These are phyloP conservation scores for Eulimnadia texana DNA, from an alignment of 1,140 invertebrate species.

Conservation along the genomic window DNA sequence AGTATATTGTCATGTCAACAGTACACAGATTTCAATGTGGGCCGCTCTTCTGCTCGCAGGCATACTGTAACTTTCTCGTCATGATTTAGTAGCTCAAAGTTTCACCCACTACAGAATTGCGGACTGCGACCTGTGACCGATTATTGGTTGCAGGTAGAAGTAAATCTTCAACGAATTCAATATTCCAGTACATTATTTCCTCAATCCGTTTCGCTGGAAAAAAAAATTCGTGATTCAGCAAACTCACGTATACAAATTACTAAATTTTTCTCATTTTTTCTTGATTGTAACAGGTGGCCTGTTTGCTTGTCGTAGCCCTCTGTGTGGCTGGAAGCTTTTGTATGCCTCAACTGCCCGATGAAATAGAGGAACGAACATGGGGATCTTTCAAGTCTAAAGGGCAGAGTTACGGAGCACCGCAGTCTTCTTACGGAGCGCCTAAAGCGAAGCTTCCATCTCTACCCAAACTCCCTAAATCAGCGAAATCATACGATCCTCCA, in stretches of 20 bases:
- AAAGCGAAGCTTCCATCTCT: conserved; percentile 14
- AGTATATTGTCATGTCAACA: no score
- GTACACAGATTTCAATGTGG: not conserved
- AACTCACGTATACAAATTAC: not conserved
- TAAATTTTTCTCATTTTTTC: not conserved
- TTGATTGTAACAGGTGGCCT: not conserved
- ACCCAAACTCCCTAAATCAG: conserved; percentile 16
- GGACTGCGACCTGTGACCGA: not conserved
- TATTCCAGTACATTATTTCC: not conserved
- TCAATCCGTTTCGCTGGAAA: not conserved
- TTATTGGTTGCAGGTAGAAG: not conserved
- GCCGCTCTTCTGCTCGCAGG: not conserved
- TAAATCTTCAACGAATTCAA: not conserved
- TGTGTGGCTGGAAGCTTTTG: not conserved
- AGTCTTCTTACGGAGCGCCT: conserved; percentile 12
- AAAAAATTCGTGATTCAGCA: no score
- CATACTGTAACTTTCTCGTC: not conserved
- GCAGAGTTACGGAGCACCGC: not conserved
- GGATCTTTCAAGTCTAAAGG: not conserved
- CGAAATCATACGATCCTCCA: conserved; percentile 11
- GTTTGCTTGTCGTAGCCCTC: not conserved
- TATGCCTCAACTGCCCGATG: not conserved
- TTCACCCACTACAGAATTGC: not conserved
- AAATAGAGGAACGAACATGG: not conserved
- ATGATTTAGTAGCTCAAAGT: not conserved